These are phyloP conservation scores for Sebastes dallii DNA, from an alignment of 2,797 vertebrate species.

Conservation along the genomic window DNA sequence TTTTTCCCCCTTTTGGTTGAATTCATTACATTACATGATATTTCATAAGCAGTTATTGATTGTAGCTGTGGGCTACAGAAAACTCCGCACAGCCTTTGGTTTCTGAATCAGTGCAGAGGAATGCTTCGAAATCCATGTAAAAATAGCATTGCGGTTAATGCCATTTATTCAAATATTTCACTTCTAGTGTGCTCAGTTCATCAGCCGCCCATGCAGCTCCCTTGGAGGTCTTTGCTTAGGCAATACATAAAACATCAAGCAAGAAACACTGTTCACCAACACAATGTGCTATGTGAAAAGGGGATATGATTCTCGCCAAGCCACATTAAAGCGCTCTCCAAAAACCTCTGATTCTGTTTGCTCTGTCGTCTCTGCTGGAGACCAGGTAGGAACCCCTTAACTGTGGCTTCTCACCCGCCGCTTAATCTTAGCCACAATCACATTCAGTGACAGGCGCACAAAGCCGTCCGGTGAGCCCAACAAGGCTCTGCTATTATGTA, in stretches of 20 bases:
- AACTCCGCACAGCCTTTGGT: slow-evolving; percentile 8
- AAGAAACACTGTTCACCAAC: slow-evolving; percentile 44
- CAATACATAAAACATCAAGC: slow-evolving; percentile 61
- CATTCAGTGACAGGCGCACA: slow-evolving; percentile 82
- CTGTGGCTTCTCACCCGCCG: slow-evolving; percentile 77
- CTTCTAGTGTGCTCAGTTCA: slow-evolving; percentile 33
- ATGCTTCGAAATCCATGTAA: slow-evolving; percentile 8
- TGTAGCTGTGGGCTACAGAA: slow-evolving; percentile 39
- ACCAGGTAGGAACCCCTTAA: slow-evolving; percentile 82
- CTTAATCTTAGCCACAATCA: slow-evolving; percentile 85
- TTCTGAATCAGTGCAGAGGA: slow-evolving; percentile 13
- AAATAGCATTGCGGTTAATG: slow-evolving; percentile 23
- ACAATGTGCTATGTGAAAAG: slow-evolving; percentile 61
- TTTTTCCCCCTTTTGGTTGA: slow-evolving; percentile 34
- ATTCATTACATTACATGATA: slow-evolving; percentile 63
- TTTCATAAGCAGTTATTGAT: slow-evolving; percentile 66
- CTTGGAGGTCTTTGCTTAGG: slow-evolving; percentile 58
- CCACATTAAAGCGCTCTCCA: slow-evolving; percentile 61
- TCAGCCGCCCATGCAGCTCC: slow-evolving; percentile 23
- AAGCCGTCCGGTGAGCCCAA: slow-evolving; percentile 79
- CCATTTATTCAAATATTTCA: slow-evolving; percentile 23
- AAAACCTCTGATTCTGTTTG: slow-evolving; percentile 66
- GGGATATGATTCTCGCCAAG: slow-evolving; percentile 42
- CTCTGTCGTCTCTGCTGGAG: slow-evolving; percentile 73
- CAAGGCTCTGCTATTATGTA: slow-evolving; percentile 86